Conservation (phyloP, 2,113 vertebrate genomes). For the Chamaetylas fuelleborni region DNA sequence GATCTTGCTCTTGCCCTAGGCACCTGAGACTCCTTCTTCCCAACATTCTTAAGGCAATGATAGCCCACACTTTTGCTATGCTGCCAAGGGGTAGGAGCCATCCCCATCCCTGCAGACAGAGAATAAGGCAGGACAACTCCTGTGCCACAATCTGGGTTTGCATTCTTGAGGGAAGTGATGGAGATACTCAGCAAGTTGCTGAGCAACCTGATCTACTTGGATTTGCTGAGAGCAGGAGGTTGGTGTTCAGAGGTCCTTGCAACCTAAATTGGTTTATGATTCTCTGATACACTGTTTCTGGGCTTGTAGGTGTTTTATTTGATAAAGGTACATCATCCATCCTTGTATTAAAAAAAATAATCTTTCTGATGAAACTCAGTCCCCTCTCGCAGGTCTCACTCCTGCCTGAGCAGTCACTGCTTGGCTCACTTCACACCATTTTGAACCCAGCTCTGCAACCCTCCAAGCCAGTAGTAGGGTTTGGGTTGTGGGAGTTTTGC, state of each 20-base stretch:
- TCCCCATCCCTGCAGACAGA: background rate
- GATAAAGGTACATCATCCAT: conserved; percentile 76
- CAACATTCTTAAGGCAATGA: background rate
- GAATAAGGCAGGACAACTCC: background rate
- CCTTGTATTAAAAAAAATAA: conserved; percentile 80
- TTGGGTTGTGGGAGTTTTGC: background rate
- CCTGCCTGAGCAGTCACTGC: background rate
- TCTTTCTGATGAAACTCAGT: conserved; percentile 65
- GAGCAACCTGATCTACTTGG: background rate
- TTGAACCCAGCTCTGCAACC: background rate
- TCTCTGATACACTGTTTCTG: background rate
- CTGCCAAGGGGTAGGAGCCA: background rate
- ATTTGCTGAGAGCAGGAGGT: background rate
- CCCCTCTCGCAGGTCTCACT: background rate
- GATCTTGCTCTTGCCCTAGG: background rate
- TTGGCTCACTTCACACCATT: background rate
- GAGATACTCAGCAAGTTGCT: background rate
- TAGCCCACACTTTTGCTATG: background rate
- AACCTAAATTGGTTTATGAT: background rate
- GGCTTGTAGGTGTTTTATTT: conserved; percentile 74
- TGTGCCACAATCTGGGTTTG: background rate
- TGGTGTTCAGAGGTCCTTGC: background rate
- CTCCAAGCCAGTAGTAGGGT: background rate
- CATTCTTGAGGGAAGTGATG: background rate
- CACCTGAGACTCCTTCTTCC: background rate